phyloP scores from a whole-genome alignment of 64 coral and sea anemone genomes.

The Pocillopora damicornis region DNA sequence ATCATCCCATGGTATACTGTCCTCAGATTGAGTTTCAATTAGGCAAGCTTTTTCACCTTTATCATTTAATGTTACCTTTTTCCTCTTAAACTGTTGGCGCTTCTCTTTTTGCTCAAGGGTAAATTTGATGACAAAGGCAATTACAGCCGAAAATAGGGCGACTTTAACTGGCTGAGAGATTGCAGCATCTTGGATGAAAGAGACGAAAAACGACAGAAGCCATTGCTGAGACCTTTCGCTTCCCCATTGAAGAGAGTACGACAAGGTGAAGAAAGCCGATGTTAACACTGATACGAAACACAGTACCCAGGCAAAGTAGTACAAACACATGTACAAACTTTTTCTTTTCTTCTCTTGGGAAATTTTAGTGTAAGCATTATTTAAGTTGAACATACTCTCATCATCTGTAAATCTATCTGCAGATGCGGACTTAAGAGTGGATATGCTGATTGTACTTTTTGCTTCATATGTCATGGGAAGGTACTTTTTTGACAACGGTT shows the following conservation, averaged over 20 bases:
- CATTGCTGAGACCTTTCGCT: slow-evolving; percentile 82
- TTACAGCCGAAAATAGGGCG: slow-evolving; percentile 40
- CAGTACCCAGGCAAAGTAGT: slow-evolving; percentile 63
- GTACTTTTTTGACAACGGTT: not conserved
- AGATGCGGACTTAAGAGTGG: not conserved
- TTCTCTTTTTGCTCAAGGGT: slow-evolving; percentile 56
- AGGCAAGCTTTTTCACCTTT: not conserved
- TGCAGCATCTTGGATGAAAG: slow-evolving; percentile 73
- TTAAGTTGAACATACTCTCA: not conserved
- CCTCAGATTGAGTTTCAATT: not conserved
- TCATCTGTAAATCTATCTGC: not conserved
- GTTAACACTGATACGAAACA: slow-evolving; percentile 50
- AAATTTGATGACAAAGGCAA: slow-evolving; percentile 64
- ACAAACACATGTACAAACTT: slow-evolving; percentile 21
- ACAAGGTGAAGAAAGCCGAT: slow-evolving; percentile 61
- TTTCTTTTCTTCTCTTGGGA: not conserved
- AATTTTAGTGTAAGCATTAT: not conserved
- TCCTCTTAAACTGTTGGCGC: not conserved
- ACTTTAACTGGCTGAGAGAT: slow-evolving; percentile 82
- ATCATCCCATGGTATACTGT: not conserved
- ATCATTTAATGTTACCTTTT: not conserved
- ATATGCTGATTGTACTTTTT: not conserved
- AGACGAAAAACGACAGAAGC: slow-evolving; percentile 69
- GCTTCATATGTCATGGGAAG: not conserved
- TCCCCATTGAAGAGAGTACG: slow-evolving; percentile 70